phyloP scores from a whole-genome alignment of 2,888 invertebrate genomes.

The Polydrusus tereticollis region DNA sequence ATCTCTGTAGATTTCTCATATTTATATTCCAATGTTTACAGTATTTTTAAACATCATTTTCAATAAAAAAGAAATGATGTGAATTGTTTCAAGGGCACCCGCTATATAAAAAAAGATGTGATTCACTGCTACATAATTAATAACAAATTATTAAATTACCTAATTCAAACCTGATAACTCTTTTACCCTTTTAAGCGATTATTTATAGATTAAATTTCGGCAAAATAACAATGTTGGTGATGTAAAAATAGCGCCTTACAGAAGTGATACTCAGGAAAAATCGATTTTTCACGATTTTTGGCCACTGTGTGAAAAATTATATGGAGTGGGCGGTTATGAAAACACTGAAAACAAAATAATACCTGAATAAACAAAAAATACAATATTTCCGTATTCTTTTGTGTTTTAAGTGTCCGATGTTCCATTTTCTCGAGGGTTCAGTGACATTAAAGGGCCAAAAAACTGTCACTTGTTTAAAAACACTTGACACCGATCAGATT shows the following conservation, averaged over 20 bases:
- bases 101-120: constrained; percentile 36
- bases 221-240: constrained; percentile 1
- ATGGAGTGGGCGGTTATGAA: constrained; percentile 24
- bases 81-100: constrained; percentile 36
- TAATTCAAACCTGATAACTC: constrained; percentile 15
- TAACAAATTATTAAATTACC: constrained; percentile 32
- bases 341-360: constrained; percentile 8
- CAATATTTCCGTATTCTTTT: constrained; percentile 15
- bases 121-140: constrained; percentile 32
- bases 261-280: constrained; percentile 9
- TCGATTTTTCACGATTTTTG: constrained; percentile 36
- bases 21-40: not conserved
- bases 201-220: constrained; percentile 25
- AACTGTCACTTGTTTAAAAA: constrained; percentile 48
- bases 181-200: constrained; percentile 3
- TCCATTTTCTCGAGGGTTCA: constrained; percentile 52
- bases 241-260: constrained; percentile 30
- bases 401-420: constrained; percentile 31
- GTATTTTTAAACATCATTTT: not conserved
- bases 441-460: constrained; percentile 54
- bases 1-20: not conserved
- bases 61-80: constrained; percentile 28
- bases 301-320: constrained; percentile 18
- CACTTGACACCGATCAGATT: constrained; percentile 36
- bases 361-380: constrained; percentile 20